These are phyloP conservation scores for Argopecten irradians DNA, from an alignment of 1,140 invertebrate species.

Conservation along the genomic window DNA sequence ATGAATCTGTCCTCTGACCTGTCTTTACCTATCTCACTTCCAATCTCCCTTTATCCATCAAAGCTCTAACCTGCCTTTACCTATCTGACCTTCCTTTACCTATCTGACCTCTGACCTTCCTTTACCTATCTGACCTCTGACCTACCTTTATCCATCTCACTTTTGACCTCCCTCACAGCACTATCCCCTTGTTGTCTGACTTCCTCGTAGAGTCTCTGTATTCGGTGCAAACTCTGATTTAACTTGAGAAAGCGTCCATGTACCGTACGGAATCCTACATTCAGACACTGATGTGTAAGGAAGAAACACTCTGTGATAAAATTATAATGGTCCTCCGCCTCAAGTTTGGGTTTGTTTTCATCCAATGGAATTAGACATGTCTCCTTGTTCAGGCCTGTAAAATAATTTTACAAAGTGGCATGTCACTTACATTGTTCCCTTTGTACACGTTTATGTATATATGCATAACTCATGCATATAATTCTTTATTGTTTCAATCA, in stretches of 20 bases:
- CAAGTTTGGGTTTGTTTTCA: constrained; percentile 79
- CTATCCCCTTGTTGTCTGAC: constrained; percentile 59
- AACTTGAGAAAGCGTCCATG: constrained; percentile 85
- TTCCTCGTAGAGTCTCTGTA: constrained; percentile 86
- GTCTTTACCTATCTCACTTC: background rate
- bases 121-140: background rate
- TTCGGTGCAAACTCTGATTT: constrained; percentile 85
- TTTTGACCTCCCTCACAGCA: constrained; percentile 80
- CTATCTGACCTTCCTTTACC: background rate
- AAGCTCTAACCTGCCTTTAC: background rate
- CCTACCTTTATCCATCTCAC: constrained; percentile 80
- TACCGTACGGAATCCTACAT: constrained; percentile 88
- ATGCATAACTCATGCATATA: background rate
- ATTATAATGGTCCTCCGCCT: constrained; percentile 79
- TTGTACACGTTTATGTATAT: background rate
- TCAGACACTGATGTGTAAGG: constrained; percentile 90
- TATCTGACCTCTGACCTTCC: background rate
- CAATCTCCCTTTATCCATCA: background rate
- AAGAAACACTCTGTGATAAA: constrained; percentile 95
- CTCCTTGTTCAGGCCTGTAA: constrained; percentile 82
- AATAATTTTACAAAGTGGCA: constrained; percentile 10
- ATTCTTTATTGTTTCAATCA: too few species aligned
- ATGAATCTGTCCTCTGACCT: background rate
- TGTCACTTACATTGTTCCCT: background rate
- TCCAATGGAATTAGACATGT: constrained; percentile 86